Percentiles rank a stretch among this genome's conserved stretches.
These are phyloP conservation scores for Anaspis maculata DNA, from an alignment of 2,888 invertebrate species.

Conservation along the genomic window DNA sequence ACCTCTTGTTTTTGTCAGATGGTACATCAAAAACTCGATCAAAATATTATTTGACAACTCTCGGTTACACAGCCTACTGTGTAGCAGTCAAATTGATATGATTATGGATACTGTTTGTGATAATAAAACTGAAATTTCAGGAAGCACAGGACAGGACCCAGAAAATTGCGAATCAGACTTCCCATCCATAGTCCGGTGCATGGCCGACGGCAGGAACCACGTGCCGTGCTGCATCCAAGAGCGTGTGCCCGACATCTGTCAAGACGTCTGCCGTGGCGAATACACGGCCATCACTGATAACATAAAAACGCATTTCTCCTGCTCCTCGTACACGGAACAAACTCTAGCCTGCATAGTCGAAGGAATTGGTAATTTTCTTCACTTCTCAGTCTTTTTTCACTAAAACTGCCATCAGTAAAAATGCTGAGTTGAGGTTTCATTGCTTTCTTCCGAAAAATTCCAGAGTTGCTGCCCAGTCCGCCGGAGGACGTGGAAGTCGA, in stretches of 20 bases:
- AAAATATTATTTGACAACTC: too few species aligned
- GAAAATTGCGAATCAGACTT: slow-evolving; percentile 75
- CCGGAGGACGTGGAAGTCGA: slow-evolving; percentile 67
- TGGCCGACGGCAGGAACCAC: slow-evolving; percentile 77
- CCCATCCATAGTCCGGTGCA: slow-evolving; percentile 68
- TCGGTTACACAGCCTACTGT: too few species aligned
- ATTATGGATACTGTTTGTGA: too few species aligned
- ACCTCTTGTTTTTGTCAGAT: too few species aligned
- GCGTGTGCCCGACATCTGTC: slow-evolving; percentile 75
- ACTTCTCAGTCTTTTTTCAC: not conserved
- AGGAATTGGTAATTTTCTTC: slow-evolving; percentile 55
- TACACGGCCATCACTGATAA: slow-evolving; percentile 78
- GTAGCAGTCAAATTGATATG: too few species aligned
- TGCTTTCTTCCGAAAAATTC: slow-evolving; percentile 21
- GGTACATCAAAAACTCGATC: too few species aligned
- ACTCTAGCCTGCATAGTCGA: slow-evolving; percentile 77
- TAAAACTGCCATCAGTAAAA: not conserved
- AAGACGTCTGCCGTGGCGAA: slow-evolving; percentile 77
- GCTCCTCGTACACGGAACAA: slow-evolving; percentile 72
- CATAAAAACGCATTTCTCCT: slow-evolving; percentile 76
- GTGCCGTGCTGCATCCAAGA: slow-evolving; percentile 77
- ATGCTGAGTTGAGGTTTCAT: not conserved
- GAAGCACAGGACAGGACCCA: slow-evolving; percentile 70
- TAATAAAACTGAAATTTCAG: too few species aligned
- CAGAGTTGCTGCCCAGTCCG: slow-evolving; percentile 67